Percentiles rank a stretch among this genome's conserved stretches.
Evolutionary conservation across 2,888 invertebrate genomes (phyloP).

Genomic region (Caprella mutica): DNA sequence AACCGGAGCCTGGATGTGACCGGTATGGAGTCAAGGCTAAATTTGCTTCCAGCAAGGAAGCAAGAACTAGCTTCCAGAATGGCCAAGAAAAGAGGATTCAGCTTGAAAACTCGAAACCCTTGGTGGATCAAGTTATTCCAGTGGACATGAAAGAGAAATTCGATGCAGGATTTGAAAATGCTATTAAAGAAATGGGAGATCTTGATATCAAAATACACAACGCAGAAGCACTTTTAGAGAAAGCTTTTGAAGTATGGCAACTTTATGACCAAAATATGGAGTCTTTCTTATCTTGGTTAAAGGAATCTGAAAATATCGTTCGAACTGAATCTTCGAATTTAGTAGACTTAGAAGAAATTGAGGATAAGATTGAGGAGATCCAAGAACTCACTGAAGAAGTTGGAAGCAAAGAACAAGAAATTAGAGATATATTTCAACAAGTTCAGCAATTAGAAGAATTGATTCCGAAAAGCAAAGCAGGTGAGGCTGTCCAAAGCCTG

Average conservation of each 20-base stretch:
- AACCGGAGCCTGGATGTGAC: conserved; percentile 76
- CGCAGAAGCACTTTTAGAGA: conserved; percentile 56
- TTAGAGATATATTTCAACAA: conserved; percentile 55
- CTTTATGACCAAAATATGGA: conserved; percentile 68
- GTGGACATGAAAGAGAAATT: conserved; percentile 56
- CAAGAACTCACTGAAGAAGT: conserved; percentile 53
- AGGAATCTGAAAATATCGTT: conserved; percentile 63
- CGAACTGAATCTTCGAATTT: conserved; percentile 61
- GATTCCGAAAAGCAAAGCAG: conserved; percentile 70
- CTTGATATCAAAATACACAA: conserved; percentile 55
- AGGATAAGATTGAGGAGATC: conserved; percentile 57
- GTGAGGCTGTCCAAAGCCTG: conserved; percentile 67
- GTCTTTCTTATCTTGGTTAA: conserved; percentile 60
- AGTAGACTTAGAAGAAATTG: conserved; percentile 55
- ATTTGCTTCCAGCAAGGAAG: conserved; percentile 62
- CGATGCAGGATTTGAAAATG: conserved; percentile 38
- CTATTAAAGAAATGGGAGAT: conserved; percentile 50
- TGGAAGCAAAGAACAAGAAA: conserved; percentile 51
- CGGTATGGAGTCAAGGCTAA: conserved; percentile 87
- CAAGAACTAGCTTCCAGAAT: conserved; percentile 44
- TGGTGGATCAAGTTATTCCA: conserved; percentile 60
- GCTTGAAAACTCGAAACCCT: conserved; percentile 57
- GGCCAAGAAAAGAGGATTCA: conserved; percentile 45
- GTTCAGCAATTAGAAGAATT: conserved; percentile 61
- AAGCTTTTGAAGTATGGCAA: conserved; percentile 64